A percentile compares a stretch with the other conserved stretches of the same genome.
These are phyloP conservation scores for Pangasius larnaudii DNA, from an alignment of 2,797 vertebrate genomes.

Conservation along the genomic window DNA sequence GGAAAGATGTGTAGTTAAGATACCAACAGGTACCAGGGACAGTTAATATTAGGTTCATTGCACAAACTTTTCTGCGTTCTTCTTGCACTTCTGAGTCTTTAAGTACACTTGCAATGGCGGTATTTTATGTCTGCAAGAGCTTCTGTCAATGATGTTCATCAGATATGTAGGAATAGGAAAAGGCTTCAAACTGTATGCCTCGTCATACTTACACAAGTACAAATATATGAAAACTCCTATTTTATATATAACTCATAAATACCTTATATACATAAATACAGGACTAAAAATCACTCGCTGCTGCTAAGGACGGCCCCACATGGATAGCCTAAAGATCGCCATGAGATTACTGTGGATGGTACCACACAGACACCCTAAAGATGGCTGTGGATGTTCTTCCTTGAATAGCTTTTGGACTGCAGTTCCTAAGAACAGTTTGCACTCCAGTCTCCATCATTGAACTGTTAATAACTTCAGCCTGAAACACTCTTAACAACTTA, in stretches of 20 bases:
- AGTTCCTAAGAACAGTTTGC: background rate
- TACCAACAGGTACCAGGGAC: background rate
- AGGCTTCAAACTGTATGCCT: background rate
- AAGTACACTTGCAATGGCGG: background rate
- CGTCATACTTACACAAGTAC: background rate
- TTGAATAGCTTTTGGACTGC: background rate
- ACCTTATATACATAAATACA: background rate
- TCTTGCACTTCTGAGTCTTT: background rate
- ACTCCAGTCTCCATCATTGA: background rate
- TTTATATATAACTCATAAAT: background rate
- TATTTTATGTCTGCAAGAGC: no score
- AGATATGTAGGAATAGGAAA: background rate
- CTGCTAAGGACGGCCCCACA: background rate
- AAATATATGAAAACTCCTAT: background rate
- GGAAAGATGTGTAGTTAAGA: background rate
- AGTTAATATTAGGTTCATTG: background rate
- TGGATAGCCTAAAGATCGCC: background rate
- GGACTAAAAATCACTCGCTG: background rate
- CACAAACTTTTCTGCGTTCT: background rate
- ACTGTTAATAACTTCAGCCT: no score
- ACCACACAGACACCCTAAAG: background rate
- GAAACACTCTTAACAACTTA: no score
- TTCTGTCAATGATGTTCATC: background rate
- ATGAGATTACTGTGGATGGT: background rate
- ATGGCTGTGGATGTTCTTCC: background rate